Conservation (phyloP, 35 echinoderm and acorn worm species). For the Strongylocentrotus purpuratus region DNA sequence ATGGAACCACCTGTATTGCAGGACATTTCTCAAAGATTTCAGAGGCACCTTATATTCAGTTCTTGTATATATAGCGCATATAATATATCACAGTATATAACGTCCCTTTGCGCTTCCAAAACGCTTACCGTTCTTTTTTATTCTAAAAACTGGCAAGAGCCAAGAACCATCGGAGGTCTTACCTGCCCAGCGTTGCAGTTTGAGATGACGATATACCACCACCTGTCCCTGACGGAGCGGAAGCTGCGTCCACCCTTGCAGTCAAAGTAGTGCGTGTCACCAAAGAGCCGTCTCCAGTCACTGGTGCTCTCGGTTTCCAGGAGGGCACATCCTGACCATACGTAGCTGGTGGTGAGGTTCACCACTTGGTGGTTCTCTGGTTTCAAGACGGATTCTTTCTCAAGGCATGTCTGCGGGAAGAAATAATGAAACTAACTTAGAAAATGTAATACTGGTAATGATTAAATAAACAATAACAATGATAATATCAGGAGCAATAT, state of each 20-base stretch:
- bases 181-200: constrained; percentile 86
- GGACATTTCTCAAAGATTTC: too few relatives aligned
- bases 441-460: too few relatives aligned
- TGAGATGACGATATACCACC: constrained; percentile 91
- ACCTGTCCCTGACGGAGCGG: constrained; percentile 83
- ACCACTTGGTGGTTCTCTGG: constrained; percentile 91
- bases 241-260: constrained; percentile 90
- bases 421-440: not conserved
- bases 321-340: constrained; percentile 86
- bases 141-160: too few relatives aligned
- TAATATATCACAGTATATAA: too few relatives aligned
- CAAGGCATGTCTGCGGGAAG: constrained; percentile 71
- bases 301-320: constrained; percentile 21
- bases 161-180: constrained; percentile 24
- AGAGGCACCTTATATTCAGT: too few relatives aligned
- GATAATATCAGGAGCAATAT: too few relatives aligned
- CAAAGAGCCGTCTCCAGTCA: constrained; percentile 15
- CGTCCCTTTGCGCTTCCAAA: too few relatives aligned
- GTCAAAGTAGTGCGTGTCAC: constrained; percentile 61
- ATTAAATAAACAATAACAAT: too few relatives aligned
- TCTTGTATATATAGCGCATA: too few relatives aligned
- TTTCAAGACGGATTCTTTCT: constrained; percentile 91
- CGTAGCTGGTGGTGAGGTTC: constrained; percentile 83
- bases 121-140: too few relatives aligned
- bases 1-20: too few relatives aligned